phyloP scores from a whole-genome alignment of 2,797 vertebrate genomes.

The Botia almorhae region DNA sequence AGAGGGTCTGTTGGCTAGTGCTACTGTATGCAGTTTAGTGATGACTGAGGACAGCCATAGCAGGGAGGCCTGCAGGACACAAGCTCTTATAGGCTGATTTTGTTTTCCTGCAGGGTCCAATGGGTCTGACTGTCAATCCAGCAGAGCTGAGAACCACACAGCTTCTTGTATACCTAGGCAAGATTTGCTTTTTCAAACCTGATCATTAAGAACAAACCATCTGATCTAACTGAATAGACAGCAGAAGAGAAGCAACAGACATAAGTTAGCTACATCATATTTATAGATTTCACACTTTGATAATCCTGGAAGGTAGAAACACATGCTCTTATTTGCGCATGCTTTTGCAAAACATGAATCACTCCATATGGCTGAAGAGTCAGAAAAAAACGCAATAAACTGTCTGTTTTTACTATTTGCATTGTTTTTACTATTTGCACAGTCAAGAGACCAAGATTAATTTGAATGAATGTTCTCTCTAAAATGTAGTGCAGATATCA shows the following conservation, averaged over 20 bases:
- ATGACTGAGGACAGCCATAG: not conserved
- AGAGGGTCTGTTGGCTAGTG: too few relatives aligned
- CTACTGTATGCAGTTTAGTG: slow-evolving; percentile 2
- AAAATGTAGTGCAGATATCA: too few relatives aligned
- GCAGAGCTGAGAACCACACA: slow-evolving; percentile 25
- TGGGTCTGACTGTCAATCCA: slow-evolving; percentile 32
- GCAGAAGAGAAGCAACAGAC: slow-evolving; percentile 66
- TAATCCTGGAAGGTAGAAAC: slow-evolving; percentile 60
- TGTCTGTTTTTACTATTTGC: not conserved
- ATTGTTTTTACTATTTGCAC: not conserved
- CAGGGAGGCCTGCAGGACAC: slow-evolving; percentile 9
- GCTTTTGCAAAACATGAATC: slow-evolving; percentile 12
- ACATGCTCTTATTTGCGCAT: slow-evolving; percentile 65
- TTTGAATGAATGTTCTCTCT: too few relatives aligned
- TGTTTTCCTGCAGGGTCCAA: slow-evolving; percentile 11
- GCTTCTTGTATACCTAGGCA: slow-evolving; percentile 24
- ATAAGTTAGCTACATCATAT: slow-evolving; percentile 71
- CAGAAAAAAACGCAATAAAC: not conserved
- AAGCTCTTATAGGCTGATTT: slow-evolving; percentile 12
- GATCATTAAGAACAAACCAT: too few relatives aligned
- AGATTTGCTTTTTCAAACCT: not conserved
- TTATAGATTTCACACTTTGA: slow-evolving; percentile 77
- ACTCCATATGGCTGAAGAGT: not conserved
- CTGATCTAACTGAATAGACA: slow-evolving; percentile 56
- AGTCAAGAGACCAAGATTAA: not conserved